Conservation (phyloP, 2,113 vertebrate species). For the Takifugu bimaculatus region DNA sequence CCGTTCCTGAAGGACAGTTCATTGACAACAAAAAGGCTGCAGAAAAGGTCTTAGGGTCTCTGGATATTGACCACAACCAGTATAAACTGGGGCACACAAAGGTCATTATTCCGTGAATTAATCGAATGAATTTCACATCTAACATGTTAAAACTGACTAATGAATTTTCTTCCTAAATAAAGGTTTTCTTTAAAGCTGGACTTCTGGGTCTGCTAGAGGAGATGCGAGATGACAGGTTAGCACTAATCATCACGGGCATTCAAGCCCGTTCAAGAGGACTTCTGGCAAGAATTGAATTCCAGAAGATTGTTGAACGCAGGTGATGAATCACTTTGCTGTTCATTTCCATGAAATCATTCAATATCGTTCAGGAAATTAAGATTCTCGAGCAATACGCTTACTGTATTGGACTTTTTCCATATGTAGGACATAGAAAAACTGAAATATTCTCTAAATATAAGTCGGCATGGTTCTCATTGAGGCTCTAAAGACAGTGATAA, state of each 20-base stretch:
- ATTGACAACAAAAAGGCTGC: constrained; percentile 88
- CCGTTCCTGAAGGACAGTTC: constrained; percentile 81
- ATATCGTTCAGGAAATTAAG: too few species aligned
- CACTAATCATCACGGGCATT: constrained; percentile 84
- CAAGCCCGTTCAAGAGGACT: constrained; percentile 84
- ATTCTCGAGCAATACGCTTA: too few species aligned
- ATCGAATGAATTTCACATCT: too few species aligned
- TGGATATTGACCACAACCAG: constrained; percentile 83
- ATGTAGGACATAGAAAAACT: too few species aligned
- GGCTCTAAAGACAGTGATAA: too few species aligned
- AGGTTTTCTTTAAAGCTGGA: constrained; percentile 83
- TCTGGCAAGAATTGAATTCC: constrained; percentile 83
- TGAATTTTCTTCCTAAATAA: not conserved
- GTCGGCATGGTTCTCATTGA: too few species aligned
- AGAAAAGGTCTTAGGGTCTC: constrained; percentile 76
- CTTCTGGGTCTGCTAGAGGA: constrained; percentile 86
- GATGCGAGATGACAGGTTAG: constrained; percentile 87
- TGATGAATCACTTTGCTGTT: constrained; percentile 19
- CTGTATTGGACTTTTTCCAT: too few species aligned
- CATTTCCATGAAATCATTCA: too few species aligned
- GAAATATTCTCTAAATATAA: too few species aligned
- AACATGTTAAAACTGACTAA: too few species aligned
- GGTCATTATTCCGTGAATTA: constrained; percentile 48
- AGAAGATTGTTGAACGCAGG: constrained; percentile 87
- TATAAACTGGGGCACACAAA: constrained; percentile 86